Base-by-base conservation (phyloP, 2,113 vertebrate genomes). In the Orcinus orca region DNA sequence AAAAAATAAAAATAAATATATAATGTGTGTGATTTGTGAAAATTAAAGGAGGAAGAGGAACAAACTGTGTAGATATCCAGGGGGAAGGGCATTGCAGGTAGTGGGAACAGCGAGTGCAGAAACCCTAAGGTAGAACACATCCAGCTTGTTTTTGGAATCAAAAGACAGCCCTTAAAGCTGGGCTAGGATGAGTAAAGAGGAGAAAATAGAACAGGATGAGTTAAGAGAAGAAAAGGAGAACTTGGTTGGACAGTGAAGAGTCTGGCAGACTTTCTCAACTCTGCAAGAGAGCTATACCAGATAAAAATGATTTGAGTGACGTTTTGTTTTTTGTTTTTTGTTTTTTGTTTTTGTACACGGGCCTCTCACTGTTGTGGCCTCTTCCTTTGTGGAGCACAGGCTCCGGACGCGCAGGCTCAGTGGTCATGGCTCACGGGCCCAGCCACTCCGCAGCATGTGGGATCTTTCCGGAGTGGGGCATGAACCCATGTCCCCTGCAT, bases 41-140 rank as follows among this genome's bases (percentile, higher is more conserved):
- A 95, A 47, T 36, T 31, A 77, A 60, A 60, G 23, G 33, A 84
- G 15, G 14, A 68, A 67, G 7, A 23, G 13, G 15, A n/a, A 12
- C 13, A 71, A 38, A 33, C 8, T 3, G 8, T 55, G 26, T 26
- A 38, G 41, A 15, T 29, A 41, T 10, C 7, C 23, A 13, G 14
- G 1, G 29, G 29, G 14, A 21, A 77, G 8, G 38, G 17, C 4
- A 4, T 29, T 13, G 12, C 7, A 93, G 79, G 10, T 12, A 15
- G 9, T 58, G 9, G 21, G 14, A 26, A 31, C 5, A 85, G 7
- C 14, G 36, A 25, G 8, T 44, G 4, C 26, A 63, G 67, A 71
- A 47, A 50, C 0, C 13, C 2, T 20, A 38, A 20, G 31, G n/a
- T 47, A 76, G 14, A 55, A 2, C 38, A 8, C 4, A 2, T 47